Evolutionary conservation across 2,888 invertebrate species (phyloP), one percentile per base, ranked within the genome.

Genomic region (Melanostoma scalare): DNA sequence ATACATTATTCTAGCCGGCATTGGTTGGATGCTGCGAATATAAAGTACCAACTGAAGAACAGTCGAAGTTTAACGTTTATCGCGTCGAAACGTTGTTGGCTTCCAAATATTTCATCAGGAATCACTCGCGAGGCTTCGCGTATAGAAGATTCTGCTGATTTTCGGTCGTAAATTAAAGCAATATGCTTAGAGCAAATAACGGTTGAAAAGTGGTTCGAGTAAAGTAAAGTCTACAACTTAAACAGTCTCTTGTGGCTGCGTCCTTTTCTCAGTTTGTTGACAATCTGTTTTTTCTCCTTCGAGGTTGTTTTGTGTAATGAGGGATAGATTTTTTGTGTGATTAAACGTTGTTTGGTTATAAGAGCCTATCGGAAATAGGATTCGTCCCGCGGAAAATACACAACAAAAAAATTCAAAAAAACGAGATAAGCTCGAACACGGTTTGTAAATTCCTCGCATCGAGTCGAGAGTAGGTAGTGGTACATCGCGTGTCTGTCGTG

Each of bases 21-120:
- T 67, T 50, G n/a, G 38, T 48, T 71, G 76, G 81, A 81, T 81
- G 81, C 71, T 72, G 65, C 42, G 61, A 44, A 46, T 63, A 52
- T 44, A 10, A 50, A 61, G 60, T 71, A 65, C 38, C 10, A 52
- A 58, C 35, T 36, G 44, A 52, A 80, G 65, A 72, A 55, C 81
- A 81, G 81, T 81, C 69, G 67, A 72, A 76, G 67, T 81, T 76
- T 20, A 48, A 67, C 76, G 60, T 72, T 65, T 67, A 67, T 61
- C 81, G 65, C 36, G 71, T 72, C 71, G 48, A 55, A 50, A 76
- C 76, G 72, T 77, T 20, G 20, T 20, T 20, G 20, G 20, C 20
- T 20, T 20, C 20, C 20, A 20, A 20, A 1, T 20, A 20, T 20
- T 20, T 20, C 20, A 20, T 20, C 20, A 20, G 20, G 20, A 20